Conservation (phyloP, 2,888 invertebrate species). For the Brenthis daphne region DNA sequence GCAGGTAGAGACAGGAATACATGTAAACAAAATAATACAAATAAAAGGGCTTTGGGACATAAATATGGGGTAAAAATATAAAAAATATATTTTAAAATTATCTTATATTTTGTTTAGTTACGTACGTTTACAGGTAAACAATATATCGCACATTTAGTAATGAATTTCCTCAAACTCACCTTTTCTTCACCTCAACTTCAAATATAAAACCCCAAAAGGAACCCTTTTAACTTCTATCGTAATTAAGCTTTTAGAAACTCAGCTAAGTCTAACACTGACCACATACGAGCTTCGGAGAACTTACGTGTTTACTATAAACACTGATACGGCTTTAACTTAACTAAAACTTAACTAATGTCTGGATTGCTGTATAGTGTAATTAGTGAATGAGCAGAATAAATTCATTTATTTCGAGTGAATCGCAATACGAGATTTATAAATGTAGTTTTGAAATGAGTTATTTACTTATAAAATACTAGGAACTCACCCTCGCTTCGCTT, state of each 20-base stretch:
- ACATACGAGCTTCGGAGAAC: slow-evolving; percentile 34
- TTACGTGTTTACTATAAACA: slow-evolving; percentile 35
- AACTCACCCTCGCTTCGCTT: no score
- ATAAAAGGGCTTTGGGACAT: no score
- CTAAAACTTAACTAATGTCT: slow-evolving; percentile 35
- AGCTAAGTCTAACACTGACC: slow-evolving; percentile 41
- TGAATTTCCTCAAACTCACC: slow-evolving; percentile 1
- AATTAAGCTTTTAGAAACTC: slow-evolving; percentile 31
- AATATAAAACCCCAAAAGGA: slow-evolving; percentile 11
- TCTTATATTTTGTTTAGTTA: no score
- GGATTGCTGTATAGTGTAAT: slow-evolving; percentile 42
- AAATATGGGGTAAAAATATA: no score
- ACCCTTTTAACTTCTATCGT: slow-evolving; percentile 31
- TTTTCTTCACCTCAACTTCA: slow-evolving; percentile 10
- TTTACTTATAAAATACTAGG: background rate
- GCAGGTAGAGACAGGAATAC: no score
- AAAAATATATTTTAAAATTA: no score
- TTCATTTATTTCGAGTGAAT: slow-evolving; percentile 11
- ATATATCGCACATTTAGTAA: background rate
- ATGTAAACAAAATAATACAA: no score
- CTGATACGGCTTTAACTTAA: slow-evolving; percentile 29
- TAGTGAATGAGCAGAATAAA: slow-evolving; percentile 38
- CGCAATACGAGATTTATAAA: background rate
- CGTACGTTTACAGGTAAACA: no score
- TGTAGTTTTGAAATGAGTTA: slow-evolving; percentile 1